Evolutionary conservation across 23 tunicate species (phyloP).

Genomic region (Styela clava): DNA sequence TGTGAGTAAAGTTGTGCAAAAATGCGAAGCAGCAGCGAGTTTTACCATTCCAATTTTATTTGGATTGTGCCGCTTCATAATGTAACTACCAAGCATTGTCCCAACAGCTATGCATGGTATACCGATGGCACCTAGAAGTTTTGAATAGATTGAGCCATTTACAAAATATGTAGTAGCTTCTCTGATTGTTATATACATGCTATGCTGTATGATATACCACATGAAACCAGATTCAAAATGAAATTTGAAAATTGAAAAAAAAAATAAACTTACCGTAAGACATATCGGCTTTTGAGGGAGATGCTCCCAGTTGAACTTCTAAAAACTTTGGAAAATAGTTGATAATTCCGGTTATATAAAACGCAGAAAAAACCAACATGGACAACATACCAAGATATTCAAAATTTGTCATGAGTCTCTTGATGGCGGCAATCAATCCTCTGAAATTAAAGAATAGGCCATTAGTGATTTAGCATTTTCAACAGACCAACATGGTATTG

Average conservation of each 20-base stretch:
- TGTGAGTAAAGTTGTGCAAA: slow-evolving; percentile 3
- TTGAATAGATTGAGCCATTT: too few species aligned
- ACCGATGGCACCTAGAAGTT: slow-evolving; percentile 46
- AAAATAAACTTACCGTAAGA: slow-evolving; percentile 24
- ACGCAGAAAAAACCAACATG: background rate
- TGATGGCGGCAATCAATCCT: slow-evolving; percentile 9
- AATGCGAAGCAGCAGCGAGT: background rate
- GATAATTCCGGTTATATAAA: slow-evolving; percentile 24
- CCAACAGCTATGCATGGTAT: slow-evolving; percentile 73
- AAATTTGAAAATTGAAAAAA: too few species aligned
- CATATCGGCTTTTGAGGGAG: slow-evolving; percentile 41
- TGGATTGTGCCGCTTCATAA: slow-evolving; percentile 42
- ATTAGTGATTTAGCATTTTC: too few species aligned
- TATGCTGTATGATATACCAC: too few species aligned
- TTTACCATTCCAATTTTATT: slow-evolving; percentile 28
- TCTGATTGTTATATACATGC: too few species aligned
- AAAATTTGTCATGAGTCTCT: background rate
- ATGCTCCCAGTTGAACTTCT: slow-evolving; percentile 69
- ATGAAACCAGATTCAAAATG: too few species aligned
- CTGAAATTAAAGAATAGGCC: background rate
- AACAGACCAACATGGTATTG: too few species aligned
- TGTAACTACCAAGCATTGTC: slow-evolving; percentile 58
- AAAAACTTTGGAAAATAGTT: slow-evolving; percentile 59
- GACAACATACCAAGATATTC: background rate
- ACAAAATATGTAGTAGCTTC: too few species aligned